Percentiles rank a stretch among this genome's conserved stretches.
Evolutionary conservation across 2,888 invertebrate genomes (phyloP).

Genomic region (Nomada goodeniana): DNA sequence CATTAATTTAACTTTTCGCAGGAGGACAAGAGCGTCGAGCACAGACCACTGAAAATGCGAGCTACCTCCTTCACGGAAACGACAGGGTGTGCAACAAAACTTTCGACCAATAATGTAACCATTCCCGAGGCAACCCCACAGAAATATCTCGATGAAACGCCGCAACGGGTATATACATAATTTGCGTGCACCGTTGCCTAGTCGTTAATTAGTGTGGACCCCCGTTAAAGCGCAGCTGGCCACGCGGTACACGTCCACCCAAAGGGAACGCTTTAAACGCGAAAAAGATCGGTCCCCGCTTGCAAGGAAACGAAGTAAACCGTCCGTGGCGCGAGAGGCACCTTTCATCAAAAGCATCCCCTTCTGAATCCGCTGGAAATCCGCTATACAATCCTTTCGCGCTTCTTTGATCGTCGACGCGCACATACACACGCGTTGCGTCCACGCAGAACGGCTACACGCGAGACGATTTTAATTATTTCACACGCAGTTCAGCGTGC

Average conservation of each 20-base stretch:
- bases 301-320: slow-evolving; percentile 28
- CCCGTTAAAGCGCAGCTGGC: not conserved
- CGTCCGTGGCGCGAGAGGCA: slow-evolving; percentile 5
- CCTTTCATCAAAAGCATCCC: slow-evolving; percentile 39
- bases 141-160: slow-evolving; percentile 14
- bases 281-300: slow-evolving; percentile 20
- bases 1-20: slow-evolving; percentile 44
- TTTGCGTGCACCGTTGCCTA: not conserved
- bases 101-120: slow-evolving; percentile 10
- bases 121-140: not conserved
- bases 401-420: slow-evolving; percentile 54
- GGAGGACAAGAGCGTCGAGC: not conserved
- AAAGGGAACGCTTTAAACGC: slow-evolving; percentile 8
- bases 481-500: slow-evolving; percentile 24
- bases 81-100: slow-evolving; percentile 5
- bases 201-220: slow-evolving; percentile 30
- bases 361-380: slow-evolving; percentile 35
- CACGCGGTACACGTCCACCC: not conserved
- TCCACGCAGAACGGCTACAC: not conserved
- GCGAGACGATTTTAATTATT: slow-evolving; percentile 47
- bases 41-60: not conserved
- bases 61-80: not conserved
- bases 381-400: slow-evolving; percentile 36
- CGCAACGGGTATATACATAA: not conserved
- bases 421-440: not conserved